Percentiles rank a stretch among this genome's conserved stretches.
phyloP scores from a whole-genome alignment of 2,113 vertebrate genomes.

The Melozone crissalis region DNA sequence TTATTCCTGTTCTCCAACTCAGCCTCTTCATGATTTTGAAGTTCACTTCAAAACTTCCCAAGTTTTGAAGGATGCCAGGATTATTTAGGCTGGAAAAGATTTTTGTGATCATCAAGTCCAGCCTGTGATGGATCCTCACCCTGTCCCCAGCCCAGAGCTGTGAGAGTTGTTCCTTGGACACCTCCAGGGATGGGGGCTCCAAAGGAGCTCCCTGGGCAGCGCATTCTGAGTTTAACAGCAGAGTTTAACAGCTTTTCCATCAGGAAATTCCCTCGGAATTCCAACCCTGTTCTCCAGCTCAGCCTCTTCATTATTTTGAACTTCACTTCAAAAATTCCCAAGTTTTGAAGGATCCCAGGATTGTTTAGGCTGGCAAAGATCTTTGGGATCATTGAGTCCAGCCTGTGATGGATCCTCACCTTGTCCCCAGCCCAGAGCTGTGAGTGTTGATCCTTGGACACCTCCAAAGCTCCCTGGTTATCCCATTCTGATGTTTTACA shows the following conservation, averaged over 20 bases:
- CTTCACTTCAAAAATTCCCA: background rate
- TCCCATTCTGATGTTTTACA: rapidly evolving
- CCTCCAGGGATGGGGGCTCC: background rate
- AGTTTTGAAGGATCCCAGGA: too few species aligned
- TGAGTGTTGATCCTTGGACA: background rate
- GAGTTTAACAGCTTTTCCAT: too few species aligned
- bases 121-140: background rate
- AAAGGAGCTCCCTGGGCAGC: background rate
- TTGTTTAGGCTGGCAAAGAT: background rate
- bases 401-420: background rate
- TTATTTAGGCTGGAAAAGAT: background rate
- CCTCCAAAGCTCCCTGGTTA: background rate
- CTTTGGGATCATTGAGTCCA: background rate
- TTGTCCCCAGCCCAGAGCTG: background rate
- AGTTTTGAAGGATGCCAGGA: too few species aligned
- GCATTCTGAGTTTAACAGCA: too few species aligned
- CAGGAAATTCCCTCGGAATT: too few species aligned
- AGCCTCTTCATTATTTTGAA: background rate
- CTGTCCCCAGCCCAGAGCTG: background rate
- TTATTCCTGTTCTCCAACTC: background rate
- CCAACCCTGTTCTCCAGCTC: background rate
- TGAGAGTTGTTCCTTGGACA: background rate
- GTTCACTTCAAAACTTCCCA: background rate
- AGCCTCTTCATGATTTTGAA: background rate
- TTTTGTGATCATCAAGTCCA: too few species aligned